phyloP scores from a whole-genome alignment of 2,797 vertebrate species.

The Myotis pilosus region DNA sequence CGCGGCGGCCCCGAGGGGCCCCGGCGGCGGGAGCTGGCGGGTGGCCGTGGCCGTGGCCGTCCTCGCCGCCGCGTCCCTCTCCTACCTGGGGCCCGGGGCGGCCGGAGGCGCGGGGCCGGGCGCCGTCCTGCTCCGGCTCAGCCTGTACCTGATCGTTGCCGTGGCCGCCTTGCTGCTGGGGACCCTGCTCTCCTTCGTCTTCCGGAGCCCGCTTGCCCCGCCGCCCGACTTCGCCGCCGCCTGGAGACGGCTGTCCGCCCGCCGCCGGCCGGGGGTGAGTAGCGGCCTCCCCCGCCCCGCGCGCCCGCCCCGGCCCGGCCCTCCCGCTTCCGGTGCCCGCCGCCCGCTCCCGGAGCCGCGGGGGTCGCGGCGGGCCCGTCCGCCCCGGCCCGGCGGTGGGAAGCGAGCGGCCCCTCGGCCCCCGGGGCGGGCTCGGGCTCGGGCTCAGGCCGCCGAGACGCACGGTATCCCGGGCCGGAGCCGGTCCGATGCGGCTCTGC shows the following conservation, averaged over 20 bases:
- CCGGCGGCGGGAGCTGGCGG: conserved; percentile 58
- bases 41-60: conserved; percentile 52
- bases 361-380: background rate
- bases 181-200: conserved; percentile 60
- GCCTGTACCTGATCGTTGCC: conserved; percentile 79
- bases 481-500: background rate
- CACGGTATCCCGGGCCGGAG: too few relatives aligned
- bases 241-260: conserved; percentile 49
- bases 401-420: too few relatives aligned
- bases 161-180: conserved; percentile 76
- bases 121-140: conserved; percentile 72
- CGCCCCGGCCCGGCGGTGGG: background rate
- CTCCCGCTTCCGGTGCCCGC: conserved; percentile 20
- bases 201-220: conserved; percentile 23
- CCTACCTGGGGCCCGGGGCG: conserved; percentile 64
- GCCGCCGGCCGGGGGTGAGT: conserved; percentile 57
- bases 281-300: background rate
- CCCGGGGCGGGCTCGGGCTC: background rate
- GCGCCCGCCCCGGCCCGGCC: background rate
- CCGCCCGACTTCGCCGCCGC: conserved; percentile 70
- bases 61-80: conserved; percentile 68
- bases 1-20: background rate
- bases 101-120: conserved; percentile 41
- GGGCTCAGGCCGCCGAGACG: background rate
- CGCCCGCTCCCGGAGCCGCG: background rate